These are phyloP conservation scores for Uria aalge DNA, from an alignment of 2,113 vertebrate genomes.

Conservation along the genomic window DNA sequence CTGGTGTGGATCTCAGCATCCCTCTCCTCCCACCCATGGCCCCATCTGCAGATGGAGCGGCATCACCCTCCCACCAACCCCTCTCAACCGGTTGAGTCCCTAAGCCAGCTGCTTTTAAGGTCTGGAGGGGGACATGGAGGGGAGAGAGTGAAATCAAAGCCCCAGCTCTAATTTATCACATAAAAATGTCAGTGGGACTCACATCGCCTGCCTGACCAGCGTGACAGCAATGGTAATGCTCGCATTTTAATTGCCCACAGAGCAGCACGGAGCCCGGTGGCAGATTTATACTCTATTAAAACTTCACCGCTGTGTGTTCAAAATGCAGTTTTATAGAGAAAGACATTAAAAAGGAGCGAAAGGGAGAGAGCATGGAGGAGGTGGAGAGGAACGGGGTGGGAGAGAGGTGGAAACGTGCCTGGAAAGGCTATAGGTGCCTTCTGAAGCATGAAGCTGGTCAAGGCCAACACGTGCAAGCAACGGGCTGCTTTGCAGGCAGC, in stretches of 20 bases:
- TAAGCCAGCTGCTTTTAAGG: background rate
- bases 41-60: accelerated
- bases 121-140: background rate
- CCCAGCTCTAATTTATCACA: constrained; percentile 31
- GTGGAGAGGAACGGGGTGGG: background rate
- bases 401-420: background rate
- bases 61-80: background rate
- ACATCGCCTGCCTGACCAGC: background rate
- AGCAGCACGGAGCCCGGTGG: background rate
- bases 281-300: constrained; percentile 69
- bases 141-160: background rate
- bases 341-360: background rate
- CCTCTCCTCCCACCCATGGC: background rate
- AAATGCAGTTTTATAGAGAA: constrained; percentile 50
- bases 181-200: constrained; percentile 41
- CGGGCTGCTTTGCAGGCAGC: background rate
- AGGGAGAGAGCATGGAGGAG: background rate
- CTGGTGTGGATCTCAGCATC: background rate
- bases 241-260: constrained; percentile 52
- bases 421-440: background rate
- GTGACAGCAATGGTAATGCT: background rate
- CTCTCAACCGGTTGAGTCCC: background rate
- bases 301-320: constrained; percentile 34
- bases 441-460: background rate
- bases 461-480: background rate